Evolutionary conservation across 2,888 invertebrate genomes (phyloP).

Genomic region (Hecatera dysodea): DNA sequence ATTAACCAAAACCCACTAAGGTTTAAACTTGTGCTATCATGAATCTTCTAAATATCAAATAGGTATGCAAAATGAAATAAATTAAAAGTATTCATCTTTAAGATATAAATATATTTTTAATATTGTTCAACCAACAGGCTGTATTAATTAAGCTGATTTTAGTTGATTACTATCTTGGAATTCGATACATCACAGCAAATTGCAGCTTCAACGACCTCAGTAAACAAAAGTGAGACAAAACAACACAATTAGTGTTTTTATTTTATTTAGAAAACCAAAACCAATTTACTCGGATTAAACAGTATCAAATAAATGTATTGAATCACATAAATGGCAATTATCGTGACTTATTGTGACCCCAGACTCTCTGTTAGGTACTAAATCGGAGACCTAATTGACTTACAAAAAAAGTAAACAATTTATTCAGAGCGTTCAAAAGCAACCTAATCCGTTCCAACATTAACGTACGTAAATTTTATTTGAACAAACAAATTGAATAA

Average conservation of each 20-base stretch:
- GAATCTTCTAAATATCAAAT: no score
- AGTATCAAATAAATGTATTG: conserved; percentile 19
- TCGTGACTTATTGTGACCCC: conserved; percentile 27
- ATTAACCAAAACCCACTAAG: no score
- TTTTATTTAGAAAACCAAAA: conserved; percentile 6
- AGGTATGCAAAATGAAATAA: no score
- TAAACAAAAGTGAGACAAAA: conserved; percentile 14
- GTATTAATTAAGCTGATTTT: conserved; percentile 11
- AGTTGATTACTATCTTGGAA: conserved; percentile 24
- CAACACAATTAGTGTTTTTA: conserved; percentile 22
- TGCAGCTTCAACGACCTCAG: conserved; percentile 12
- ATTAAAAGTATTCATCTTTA: no score
- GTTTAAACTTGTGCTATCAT: no score
- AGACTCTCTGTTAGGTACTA: conserved; percentile 23
- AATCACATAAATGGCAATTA: conserved; percentile 28
- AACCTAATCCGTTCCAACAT: conserved; percentile 16
- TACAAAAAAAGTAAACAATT: conserved; percentile 39
- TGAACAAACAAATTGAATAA: conserved; percentile 46
- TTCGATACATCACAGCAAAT: conserved; percentile 23
- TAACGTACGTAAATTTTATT: conserved; percentile 40
- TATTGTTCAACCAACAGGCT: neutral
- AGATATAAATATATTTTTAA: no score
- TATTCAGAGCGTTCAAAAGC: conserved; percentile 20
- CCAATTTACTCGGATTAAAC: neutral
- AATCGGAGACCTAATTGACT: conserved; percentile 46